phyloP scores from a whole-genome alignment of 2,113 vertebrate genomes.

The Phycodurus eques region DNA sequence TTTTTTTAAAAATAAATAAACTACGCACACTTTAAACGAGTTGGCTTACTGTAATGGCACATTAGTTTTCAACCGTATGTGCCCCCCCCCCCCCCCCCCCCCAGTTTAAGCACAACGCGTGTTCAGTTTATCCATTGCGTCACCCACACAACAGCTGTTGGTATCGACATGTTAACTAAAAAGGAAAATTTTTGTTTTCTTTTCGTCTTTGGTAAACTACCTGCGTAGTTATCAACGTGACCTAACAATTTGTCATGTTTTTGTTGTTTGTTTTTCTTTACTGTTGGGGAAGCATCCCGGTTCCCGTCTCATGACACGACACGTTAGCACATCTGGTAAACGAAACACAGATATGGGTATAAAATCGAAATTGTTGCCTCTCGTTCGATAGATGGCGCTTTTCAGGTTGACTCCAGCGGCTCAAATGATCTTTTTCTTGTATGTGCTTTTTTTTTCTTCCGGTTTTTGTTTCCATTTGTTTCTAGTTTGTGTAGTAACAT shows the following conservation, averaged over 20 bases:
- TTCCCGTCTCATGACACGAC: conserved; percentile 34
- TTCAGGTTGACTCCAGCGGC: not conserved
- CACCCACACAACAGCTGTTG: conserved; percentile 6
- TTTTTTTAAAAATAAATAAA: not conserved
- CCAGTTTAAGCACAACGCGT: not conserved
- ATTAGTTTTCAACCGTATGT: not conserved
- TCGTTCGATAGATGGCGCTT: not conserved
- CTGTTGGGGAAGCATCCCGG: conserved; percentile 16
- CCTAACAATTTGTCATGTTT: not conserved
- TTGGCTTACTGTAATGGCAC: not conserved
- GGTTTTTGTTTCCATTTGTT: not conserved
- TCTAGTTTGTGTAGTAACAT: not conserved
- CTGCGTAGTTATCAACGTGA: not conserved
- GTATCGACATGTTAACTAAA: not conserved
- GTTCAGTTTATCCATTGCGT: not conserved
- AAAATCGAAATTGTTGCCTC: not conserved
- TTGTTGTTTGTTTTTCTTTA: conserved; percentile 26
- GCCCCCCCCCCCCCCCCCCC: too few relatives aligned
- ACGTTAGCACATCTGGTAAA: conserved; percentile 13
- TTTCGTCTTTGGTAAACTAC: not conserved
- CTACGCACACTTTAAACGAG: not conserved
- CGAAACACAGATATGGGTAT: not conserved
- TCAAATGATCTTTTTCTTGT: too few relatives aligned
- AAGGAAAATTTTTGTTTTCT: not conserved
- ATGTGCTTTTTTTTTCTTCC: not conserved